phyloP scores from a whole-genome alignment of 2,797 vertebrate genomes.

The Clarias platycephalus region DNA sequence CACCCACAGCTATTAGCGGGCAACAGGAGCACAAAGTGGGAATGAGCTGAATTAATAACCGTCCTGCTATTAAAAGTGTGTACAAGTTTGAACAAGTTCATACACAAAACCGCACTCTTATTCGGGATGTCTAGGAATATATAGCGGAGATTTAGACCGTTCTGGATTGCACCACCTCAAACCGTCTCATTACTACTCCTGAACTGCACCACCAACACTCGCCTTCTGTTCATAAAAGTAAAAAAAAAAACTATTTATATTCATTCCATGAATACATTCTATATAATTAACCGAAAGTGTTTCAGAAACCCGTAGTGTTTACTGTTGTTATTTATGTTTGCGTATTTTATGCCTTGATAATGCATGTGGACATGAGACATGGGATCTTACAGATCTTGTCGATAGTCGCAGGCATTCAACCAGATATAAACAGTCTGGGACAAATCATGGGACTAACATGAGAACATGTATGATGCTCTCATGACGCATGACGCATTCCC shows the following conservation, averaged over 20 bases:
- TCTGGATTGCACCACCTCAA: constrained; percentile 25
- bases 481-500: background rate
- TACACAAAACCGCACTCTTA: constrained; percentile 35
- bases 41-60: constrained; percentile 47
- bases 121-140: constrained; percentile 41
- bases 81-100: constrained; percentile 39
- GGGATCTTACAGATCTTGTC: background rate
- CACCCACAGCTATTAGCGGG: constrained; percentile 53
- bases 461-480: background rate
- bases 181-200: constrained; percentile 3
- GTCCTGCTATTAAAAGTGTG: constrained; percentile 46
- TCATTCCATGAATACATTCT: background rate
- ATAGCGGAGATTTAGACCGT: constrained; percentile 15
- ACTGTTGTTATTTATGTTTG: background rate
- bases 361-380: background rate
- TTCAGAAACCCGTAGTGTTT: constrained; percentile 1
- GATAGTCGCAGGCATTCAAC: background rate
- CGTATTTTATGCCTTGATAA: too few relatives aligned
- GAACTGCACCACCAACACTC: background rate
- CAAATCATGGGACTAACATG: background rate
- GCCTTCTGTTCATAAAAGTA: background rate
- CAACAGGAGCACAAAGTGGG: constrained; percentile 43
- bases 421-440: background rate
- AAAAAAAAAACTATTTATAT: background rate
- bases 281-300: background rate